phyloP scores from a whole-genome alignment of 2,888 invertebrate genomes.

The Stenotaenia linearis region DNA sequence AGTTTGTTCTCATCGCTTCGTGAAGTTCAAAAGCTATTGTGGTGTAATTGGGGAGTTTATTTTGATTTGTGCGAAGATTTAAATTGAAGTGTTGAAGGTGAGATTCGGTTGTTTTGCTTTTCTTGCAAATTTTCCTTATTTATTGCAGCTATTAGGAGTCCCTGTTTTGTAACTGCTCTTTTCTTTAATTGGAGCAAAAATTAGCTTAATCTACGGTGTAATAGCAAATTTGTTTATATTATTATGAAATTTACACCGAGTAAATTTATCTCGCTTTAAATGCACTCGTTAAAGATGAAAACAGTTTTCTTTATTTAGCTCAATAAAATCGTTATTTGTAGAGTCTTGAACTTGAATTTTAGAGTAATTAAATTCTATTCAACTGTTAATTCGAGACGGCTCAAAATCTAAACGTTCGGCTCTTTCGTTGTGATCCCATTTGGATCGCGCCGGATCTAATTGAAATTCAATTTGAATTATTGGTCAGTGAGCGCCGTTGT shows the following conservation, averaged over 20 bases:
- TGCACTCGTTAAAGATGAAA: no score
- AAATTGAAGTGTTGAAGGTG: background rate
- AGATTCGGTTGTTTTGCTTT: background rate
- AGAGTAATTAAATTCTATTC: background rate
- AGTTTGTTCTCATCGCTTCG: background rate
- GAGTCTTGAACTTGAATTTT: no score
- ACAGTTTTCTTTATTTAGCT: no score
- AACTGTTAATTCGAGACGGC: background rate
- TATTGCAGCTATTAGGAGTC: no score
- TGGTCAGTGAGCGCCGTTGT: background rate
- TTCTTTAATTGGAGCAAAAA: no score
- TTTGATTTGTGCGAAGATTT: background rate
- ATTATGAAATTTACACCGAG: no score
- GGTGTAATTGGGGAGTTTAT: background rate
- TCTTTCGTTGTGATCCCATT: background rate
- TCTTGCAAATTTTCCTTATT: no score
- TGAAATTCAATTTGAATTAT: slow-evolving; percentile 17
- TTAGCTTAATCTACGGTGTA: no score
- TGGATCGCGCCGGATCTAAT: background rate
- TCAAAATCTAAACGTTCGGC: background rate
- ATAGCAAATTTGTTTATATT: no score
- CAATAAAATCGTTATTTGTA: no score
- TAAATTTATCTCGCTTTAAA: no score
- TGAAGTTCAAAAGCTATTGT: background rate
- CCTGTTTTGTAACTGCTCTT: no score